These are phyloP conservation scores for Periphyllus acericola DNA, from an alignment of 2,888 invertebrate species.

Conservation along the genomic window DNA sequence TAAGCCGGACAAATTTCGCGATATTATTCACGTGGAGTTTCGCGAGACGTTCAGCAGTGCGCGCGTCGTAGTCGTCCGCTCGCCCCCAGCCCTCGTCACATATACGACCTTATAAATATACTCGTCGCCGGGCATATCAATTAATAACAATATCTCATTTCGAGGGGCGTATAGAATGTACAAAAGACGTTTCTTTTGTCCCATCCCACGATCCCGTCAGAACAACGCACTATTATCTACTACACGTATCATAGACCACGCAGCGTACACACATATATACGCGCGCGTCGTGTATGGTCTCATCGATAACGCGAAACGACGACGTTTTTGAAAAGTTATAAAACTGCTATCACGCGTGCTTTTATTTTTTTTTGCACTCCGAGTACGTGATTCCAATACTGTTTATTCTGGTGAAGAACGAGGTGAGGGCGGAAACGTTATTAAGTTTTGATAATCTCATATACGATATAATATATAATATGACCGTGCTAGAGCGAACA, in stretches of 20 bases:
- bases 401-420: background rate
- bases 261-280: background rate
- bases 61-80: background rate
- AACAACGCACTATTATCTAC: too few relatives aligned
- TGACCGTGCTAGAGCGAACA: background rate
- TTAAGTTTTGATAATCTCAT: background rate
- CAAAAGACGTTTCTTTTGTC: background rate
- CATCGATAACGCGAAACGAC: conserved; percentile 1
- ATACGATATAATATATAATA: background rate
- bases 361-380: too few relatives aligned
- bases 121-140: conserved; percentile 30
- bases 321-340: conserved; percentile 19
- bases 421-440: too few relatives aligned
- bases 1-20: background rate
- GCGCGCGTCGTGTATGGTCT: background rate
- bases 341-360: background rate
- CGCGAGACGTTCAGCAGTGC: background rate
- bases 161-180: background rate
- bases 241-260: too few relatives aligned
- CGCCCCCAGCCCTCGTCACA: background rate
- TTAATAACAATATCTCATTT: conserved; percentile 8
- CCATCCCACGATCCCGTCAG: background rate
- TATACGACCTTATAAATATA: background rate
- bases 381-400: conserved; percentile 33
- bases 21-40: background rate